Evolutionary conservation across 2,888 invertebrate genomes (phyloP).

Genomic region (Sisyra nigra): DNA sequence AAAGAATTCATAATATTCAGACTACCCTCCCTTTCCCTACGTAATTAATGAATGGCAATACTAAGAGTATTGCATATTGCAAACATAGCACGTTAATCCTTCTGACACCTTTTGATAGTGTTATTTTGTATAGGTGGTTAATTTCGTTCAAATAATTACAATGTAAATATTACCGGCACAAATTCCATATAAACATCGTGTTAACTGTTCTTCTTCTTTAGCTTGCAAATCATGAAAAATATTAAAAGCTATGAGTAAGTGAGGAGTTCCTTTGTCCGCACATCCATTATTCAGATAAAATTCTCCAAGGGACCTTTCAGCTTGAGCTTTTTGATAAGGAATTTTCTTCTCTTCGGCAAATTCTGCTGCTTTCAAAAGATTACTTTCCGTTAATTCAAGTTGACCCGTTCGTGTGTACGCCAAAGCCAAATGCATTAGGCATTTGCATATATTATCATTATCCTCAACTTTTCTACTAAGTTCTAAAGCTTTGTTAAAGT

Average conservation of each 20-base stretch:
- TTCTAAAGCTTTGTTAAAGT: slow-evolving; percentile 30
- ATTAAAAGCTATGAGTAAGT: slow-evolving; percentile 20
- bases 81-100: too few species aligned
- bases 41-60: too few species aligned
- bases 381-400: slow-evolving; percentile 15
- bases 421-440: slow-evolving; percentile 34
- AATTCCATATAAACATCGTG: slow-evolving; percentile 21
- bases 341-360: slow-evolving; percentile 18
- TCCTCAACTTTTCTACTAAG: slow-evolving; percentile 26
- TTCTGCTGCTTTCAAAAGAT: slow-evolving; percentile 17
- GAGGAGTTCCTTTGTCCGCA: slow-evolving; percentile 18
- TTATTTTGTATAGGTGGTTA: too few species aligned
- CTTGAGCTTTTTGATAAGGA: slow-evolving; percentile 19
- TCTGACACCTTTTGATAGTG: too few species aligned
- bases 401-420: slow-evolving; percentile 32
- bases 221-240: slow-evolving; percentile 18
- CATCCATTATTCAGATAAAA: slow-evolving; percentile 21
- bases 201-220: slow-evolving; percentile 17
- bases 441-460: slow-evolving; percentile 32
- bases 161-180: slow-evolving; percentile 17
- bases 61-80: too few species aligned
- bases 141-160: too few species aligned
- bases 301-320: slow-evolving; percentile 23
- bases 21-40: too few species aligned
- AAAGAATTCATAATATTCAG: too few species aligned